Evolutionary conservation across 2,797 vertebrate species (phyloP).

Genomic region (Hephaestus fuliginosus): DNA sequence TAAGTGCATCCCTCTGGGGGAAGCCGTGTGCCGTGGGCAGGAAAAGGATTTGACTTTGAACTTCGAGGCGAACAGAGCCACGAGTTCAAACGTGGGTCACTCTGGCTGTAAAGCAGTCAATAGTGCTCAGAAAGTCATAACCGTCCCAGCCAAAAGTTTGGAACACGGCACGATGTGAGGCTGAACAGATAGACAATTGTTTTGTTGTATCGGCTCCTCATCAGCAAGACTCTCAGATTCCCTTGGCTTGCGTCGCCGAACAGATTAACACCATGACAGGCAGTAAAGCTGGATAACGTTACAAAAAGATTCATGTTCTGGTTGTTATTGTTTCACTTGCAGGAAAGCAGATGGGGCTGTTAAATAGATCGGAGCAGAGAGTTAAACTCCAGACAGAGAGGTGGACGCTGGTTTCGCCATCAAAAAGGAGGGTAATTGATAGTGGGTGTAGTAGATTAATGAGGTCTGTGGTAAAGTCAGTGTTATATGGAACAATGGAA

Average conservation of each 20-base stretch:
- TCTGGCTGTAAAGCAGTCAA: slow-evolving; percentile 26
- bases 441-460: slow-evolving; percentile 9
- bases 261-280: background rate
- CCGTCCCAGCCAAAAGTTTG: background rate
- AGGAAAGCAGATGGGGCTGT: slow-evolving; percentile 53
- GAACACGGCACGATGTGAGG: slow-evolving; percentile 8
- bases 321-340: slow-evolving; percentile 32
- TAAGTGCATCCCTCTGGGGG: slow-evolving; percentile 34
- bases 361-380: slow-evolving; percentile 41
- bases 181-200: slow-evolving; percentile 30
- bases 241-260: slow-evolving; percentile 28
- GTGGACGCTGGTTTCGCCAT: slow-evolving; percentile 42
- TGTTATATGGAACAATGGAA: slow-evolving; percentile 21
- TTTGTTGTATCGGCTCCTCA: slow-evolving; percentile 28
- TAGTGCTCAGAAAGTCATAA: background rate
- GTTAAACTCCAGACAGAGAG: slow-evolving; percentile 39
- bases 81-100: slow-evolving; percentile 55
- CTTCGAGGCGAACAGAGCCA: slow-evolving; percentile 27
- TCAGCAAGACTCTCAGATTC: slow-evolving; percentile 26
- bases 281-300: slow-evolving; percentile 15
- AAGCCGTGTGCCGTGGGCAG: slow-evolving; percentile 23
- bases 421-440: slow-evolving; percentile 41
- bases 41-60: slow-evolving; percentile 50
- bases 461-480: slow-evolving; percentile 28
- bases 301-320: slow-evolving; percentile 20